Evolutionary conservation across 2,113 vertebrate genomes (phyloP).

Genomic region (Spheniscus mendiculus): DNA sequence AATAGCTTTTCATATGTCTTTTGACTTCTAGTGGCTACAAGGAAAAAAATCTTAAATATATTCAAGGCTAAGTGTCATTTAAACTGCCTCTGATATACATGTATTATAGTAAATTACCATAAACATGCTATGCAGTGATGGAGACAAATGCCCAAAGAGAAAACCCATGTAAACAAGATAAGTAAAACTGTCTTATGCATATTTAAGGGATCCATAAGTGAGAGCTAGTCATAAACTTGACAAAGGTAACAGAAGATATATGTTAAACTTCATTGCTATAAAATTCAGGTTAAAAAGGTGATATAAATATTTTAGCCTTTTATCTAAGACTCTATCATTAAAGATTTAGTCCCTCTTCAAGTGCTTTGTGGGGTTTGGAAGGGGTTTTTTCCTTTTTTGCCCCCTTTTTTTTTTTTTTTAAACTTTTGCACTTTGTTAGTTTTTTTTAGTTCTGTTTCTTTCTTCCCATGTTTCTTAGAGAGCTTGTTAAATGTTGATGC

Average conservation of each 20-base stretch:
- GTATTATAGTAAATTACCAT: conserved; percentile 75
- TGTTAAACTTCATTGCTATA: conserved; percentile 65
- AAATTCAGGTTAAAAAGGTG: conserved; percentile 69
- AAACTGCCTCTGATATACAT: conserved; percentile 69
- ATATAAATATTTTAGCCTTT: conserved; percentile 67
- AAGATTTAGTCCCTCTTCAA: conserved; percentile 45
- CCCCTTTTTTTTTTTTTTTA: background rate
- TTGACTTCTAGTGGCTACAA: conserved; percentile 61
- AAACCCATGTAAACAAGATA: conserved; percentile 71
- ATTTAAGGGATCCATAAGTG: conserved; percentile 73
- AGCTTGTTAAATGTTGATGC: background rate
- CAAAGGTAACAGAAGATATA: conserved; percentile 66
- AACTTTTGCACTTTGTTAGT: background rate
- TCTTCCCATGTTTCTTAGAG: background rate
- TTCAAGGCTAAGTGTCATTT: conserved; percentile 74
- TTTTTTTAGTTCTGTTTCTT: background rate
- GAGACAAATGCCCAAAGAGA: conserved; percentile 73
- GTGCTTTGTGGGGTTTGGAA: background rate
- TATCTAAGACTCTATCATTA: conserved; percentile 49
- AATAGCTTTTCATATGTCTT: conserved; percentile 72
- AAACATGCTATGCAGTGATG: conserved; percentile 66
- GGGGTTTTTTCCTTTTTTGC: background rate
- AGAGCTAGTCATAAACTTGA: conserved; percentile 65
- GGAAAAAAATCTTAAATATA: conserved; percentile 63
- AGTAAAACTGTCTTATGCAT: conserved; percentile 75